These are phyloP conservation scores for Mus spretus DNA, from an alignment of 2,797 vertebrate species.

Conservation along the genomic window DNA sequence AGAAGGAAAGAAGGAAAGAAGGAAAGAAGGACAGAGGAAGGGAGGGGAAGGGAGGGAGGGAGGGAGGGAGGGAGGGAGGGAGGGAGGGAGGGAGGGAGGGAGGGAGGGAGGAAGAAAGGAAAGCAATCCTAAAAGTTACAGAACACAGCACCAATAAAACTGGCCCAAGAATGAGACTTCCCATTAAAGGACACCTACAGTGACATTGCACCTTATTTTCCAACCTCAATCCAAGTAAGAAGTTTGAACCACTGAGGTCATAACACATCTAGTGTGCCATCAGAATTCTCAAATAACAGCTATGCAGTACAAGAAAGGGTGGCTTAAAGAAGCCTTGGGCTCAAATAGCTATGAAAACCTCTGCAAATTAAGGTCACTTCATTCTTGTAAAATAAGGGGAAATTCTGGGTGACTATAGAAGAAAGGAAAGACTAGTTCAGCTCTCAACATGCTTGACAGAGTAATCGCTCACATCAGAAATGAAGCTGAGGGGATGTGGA, in stretches of 20 bases:
- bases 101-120: no score
- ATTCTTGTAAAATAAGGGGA: constrained; percentile 61
- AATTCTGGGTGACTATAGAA: constrained; percentile 44
- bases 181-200: constrained; percentile 24
- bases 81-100: no score
- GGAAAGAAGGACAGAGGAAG: no score
- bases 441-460: constrained; percentile 57
- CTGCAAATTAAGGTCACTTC: constrained; percentile 72
- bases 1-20: background rate
- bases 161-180: constrained; percentile 6
- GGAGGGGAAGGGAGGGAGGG: no score
- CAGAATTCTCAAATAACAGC: constrained; percentile 59
- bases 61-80: no score
- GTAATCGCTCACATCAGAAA: constrained; percentile 73
- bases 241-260: constrained; percentile 51
- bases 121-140: constrained; percentile 44
- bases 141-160: constrained; percentile 37
- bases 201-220: constrained; percentile 36
- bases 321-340: background rate
- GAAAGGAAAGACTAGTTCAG: constrained; percentile 54
- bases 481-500: constrained; percentile 69
- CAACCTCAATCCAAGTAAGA: constrained; percentile 22
- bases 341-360: constrained; percentile 56
- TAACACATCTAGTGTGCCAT: background rate
- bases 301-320: background rate